These are phyloP conservation scores for Chinchilla lanigera DNA, from an alignment of 2,113 vertebrate species.

Conservation along the genomic window DNA sequence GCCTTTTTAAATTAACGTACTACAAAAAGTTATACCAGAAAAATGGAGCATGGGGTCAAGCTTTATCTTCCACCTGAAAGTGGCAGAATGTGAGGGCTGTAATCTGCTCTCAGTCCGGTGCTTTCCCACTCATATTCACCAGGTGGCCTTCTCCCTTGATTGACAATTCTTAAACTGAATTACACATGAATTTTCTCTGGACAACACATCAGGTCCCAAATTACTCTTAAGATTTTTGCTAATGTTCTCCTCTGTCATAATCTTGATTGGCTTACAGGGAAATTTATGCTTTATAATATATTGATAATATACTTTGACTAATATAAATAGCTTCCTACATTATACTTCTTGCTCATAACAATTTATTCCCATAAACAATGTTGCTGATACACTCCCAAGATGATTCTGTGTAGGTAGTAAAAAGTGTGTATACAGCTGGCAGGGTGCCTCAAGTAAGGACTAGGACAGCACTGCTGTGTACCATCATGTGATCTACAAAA, in stretches of 20 bases:
- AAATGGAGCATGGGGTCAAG: not conserved
- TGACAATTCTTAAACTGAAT: not conserved
- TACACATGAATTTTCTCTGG: not conserved
- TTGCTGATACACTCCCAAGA: not conserved
- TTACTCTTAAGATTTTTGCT: conserved; percentile 40
- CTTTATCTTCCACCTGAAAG: not conserved
- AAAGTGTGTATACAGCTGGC: not conserved
- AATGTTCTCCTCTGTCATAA: not conserved
- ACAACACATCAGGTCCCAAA: not conserved
- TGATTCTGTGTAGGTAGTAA: not conserved
- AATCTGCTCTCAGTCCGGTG: not conserved
- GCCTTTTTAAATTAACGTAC: not conserved
- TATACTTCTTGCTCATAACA: conserved; percentile 4
- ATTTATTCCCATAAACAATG: conserved; percentile 24
- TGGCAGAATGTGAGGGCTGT: not conserved
- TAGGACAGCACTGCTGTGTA: not conserved
- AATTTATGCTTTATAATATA: not conserved
- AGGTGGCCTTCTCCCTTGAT: not conserved
- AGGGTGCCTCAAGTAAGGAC: not conserved
- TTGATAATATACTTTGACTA: conserved; percentile 18
- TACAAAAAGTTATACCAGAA: not conserved
- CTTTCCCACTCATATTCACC: not conserved
- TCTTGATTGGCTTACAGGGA: conserved; percentile 18
- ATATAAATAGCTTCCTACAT: conserved; percentile 51
- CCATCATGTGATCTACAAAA: not conserved